phyloP scores from a whole-genome alignment of 2,113 vertebrate genomes.

The Terrapene triunguis region DNA sequence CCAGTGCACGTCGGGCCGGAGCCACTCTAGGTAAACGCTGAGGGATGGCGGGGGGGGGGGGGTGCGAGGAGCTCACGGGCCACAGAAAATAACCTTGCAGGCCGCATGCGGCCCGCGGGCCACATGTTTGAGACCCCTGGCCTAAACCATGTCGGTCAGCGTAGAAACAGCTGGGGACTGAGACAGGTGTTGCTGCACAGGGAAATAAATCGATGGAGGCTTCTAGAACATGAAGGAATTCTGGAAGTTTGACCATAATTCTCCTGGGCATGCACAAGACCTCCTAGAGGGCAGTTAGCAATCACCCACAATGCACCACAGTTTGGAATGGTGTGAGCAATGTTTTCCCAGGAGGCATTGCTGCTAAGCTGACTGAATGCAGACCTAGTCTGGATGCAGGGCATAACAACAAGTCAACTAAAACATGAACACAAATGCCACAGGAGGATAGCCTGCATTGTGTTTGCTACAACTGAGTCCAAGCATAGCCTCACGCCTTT shows the following conservation, averaged over 20 bases:
- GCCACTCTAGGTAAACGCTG: no score
- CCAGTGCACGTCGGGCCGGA: no score
- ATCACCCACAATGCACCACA: not conserved
- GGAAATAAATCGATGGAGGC: not conserved
- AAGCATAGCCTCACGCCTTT: not conserved
- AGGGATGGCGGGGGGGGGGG: no score
- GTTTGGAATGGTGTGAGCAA: accelerated
- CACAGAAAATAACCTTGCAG: no score
- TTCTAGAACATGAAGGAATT: not conserved
- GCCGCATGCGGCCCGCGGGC: no score
- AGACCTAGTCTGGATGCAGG: accelerated
- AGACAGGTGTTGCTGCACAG: not conserved
- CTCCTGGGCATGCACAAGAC: not conserved
- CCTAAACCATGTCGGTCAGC: not conserved
- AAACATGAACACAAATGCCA: accelerated
- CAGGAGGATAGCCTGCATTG: not conserved
- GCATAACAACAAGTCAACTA: not conserved
- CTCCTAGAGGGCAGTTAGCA: accelerated
- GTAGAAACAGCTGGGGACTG: not conserved
- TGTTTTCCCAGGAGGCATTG: not conserved
- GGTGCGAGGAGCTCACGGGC: no score
- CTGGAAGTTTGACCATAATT: not conserved
- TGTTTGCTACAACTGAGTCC: not conserved
- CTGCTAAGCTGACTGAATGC: not conserved
- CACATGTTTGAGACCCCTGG: no score